phyloP scores from a whole-genome alignment of 2,113 vertebrate genomes.

The Nesogale talazaci region DNA sequence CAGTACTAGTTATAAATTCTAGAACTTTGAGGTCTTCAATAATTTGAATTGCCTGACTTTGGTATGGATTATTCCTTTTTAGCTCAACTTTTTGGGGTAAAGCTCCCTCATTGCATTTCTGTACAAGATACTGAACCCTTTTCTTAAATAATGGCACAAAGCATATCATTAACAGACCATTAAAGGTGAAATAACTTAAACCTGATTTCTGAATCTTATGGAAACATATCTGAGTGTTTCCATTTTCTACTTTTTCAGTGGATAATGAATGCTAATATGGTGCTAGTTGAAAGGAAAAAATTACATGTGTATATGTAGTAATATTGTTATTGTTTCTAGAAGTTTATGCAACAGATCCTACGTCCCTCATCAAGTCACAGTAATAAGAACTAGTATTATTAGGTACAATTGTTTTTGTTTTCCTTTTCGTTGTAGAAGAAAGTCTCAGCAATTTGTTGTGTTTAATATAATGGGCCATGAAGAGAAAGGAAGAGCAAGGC shows the following conservation, averaged over 20 bases:
- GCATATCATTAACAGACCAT: not conserved
- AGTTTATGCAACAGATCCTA: conserved; percentile 19
- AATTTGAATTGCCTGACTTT: conserved; percentile 6
- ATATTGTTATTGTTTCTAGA: conserved; percentile 17
- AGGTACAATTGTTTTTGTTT: not conserved
- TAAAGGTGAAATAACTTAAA: not conserved
- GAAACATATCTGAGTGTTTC: not conserved
- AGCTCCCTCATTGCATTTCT: not conserved
- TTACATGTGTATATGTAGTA: not conserved
- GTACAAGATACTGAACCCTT: not conserved
- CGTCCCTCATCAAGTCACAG: not conserved
- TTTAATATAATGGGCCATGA: not conserved
- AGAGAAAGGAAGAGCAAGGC: not conserved
- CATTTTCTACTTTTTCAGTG: conserved; percentile 51
- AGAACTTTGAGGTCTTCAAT: not conserved
- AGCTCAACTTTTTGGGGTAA: conserved; percentile 19
- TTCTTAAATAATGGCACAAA: not conserved
- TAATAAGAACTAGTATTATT: conserved; percentile 20
- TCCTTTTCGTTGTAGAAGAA: conserved; percentile 30
- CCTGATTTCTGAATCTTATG: conserved; percentile 42
- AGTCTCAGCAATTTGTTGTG: not conserved
- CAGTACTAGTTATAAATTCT: conserved; percentile 45
- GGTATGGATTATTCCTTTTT: not conserved
- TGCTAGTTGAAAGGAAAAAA: not conserved
- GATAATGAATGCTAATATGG: not conserved